These are phyloP conservation scores for Ectobius pallidus DNA, from an alignment of 2,888 invertebrate genomes.

Conservation along the genomic window DNA sequence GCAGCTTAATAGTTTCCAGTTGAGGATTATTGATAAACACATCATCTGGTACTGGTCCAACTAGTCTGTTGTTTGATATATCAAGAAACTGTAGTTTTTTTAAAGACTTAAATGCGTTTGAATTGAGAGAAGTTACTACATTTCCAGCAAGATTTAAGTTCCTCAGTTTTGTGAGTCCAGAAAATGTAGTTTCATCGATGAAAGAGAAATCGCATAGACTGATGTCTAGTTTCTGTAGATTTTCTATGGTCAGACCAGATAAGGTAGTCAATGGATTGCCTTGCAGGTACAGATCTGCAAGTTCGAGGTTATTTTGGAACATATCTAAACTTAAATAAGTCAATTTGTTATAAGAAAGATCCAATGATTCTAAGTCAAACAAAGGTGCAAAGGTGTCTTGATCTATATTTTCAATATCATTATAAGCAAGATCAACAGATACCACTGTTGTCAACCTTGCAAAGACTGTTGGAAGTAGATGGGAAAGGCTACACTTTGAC, in stretches of 20 bases:
- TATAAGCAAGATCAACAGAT: conserved; percentile 72
- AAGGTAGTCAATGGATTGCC: conserved; percentile 18
- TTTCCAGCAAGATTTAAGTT: conserved; percentile 74
- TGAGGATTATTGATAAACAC: conserved; percentile 73
- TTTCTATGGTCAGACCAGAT: background rate
- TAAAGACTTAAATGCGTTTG: conserved; percentile 70
- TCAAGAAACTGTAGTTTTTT: conserved; percentile 72
- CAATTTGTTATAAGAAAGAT: conserved; percentile 48
- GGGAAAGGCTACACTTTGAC: conserved; percentile 70
- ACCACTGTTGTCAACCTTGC: conserved; percentile 67
- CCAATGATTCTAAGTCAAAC: conserved; percentile 65
- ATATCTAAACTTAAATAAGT: background rate
- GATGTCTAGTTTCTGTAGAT: conserved; percentile 18
- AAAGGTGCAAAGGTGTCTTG: conserved; percentile 17
- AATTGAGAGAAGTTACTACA: conserved; percentile 69
- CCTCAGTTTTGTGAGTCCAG: conserved; percentile 65
- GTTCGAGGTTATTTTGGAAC: background rate
- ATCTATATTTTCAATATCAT: conserved; percentile 52
- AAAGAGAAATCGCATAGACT: conserved; percentile 2
- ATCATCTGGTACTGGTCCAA: conserved; percentile 67
- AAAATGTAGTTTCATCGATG: conserved; percentile 34
- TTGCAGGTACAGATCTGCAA: conserved; percentile 8
- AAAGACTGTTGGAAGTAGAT: conserved; percentile 68
- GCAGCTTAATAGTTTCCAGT: conserved; percentile 71
- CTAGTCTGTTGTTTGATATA: conserved; percentile 73